These are phyloP conservation scores for Actinia tenebrosa DNA, from an alignment of 64 coral and sea anemone species.

Conservation along the genomic window DNA sequence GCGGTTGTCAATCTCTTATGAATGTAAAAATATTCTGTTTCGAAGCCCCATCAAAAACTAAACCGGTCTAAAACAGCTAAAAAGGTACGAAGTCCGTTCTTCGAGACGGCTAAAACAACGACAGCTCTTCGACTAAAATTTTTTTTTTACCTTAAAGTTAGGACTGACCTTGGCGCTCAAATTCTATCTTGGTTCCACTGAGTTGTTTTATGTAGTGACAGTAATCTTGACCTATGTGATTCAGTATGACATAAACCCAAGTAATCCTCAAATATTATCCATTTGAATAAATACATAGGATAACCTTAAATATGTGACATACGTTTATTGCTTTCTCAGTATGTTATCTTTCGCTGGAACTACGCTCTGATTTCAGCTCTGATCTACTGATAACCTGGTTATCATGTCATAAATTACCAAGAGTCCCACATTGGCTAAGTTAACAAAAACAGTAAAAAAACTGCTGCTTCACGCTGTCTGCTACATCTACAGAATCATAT, in stretches of 20 bases:
- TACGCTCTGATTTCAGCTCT: constrained; percentile 1
- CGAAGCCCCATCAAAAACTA: neutral
- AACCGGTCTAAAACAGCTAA: neutral
- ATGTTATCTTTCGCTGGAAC: neutral
- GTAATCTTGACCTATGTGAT: neutral
- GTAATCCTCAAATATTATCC: constrained; percentile 1
- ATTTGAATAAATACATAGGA: constrained; percentile 3
- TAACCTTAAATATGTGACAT: neutral
- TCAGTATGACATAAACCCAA: neutral
- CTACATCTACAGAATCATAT: neutral
- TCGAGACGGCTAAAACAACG: neutral
- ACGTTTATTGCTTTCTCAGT: constrained; percentile 1
- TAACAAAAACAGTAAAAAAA: neutral
- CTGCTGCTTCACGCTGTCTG: neutral
- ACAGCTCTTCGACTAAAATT: neutral
- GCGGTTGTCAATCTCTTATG: neutral
- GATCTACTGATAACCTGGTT: neutral
- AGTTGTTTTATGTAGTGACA: neutral
- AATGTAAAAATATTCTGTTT: neutral
- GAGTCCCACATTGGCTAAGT: neutral
- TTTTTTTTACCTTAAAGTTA: neutral
- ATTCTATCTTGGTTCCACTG: neutral
- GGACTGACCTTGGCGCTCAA: neutral
- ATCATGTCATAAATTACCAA: neutral
- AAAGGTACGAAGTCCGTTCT: neutral